Evolutionary conservation across 2,797 vertebrate species (phyloP).

Genomic region (Hafferia zeledoni): DNA sequence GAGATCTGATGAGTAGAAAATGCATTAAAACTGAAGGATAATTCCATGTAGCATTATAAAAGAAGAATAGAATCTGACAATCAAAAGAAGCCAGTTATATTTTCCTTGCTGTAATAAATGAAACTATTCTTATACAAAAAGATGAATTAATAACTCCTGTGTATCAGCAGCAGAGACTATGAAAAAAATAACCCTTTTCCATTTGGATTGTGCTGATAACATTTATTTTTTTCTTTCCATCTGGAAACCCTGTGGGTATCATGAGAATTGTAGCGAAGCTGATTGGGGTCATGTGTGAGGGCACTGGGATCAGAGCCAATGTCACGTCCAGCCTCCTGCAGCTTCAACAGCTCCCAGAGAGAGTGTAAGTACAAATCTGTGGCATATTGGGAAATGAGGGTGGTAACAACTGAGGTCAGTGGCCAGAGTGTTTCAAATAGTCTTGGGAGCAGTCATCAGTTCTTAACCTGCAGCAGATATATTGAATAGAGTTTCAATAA

Average conservation of each 20-base stretch:
- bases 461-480: slow-evolving; percentile 25
- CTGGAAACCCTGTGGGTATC: slow-evolving; percentile 64
- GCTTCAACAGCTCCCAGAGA: slow-evolving; percentile 63
- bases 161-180: not conserved
- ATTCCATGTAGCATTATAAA: not conserved
- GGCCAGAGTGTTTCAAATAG: slow-evolving; percentile 53
- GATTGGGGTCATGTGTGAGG: slow-evolving; percentile 74
- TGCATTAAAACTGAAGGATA: not conserved
- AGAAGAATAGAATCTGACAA: not conserved
- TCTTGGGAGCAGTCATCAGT: slow-evolving; percentile 32
- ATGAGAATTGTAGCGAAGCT: slow-evolving; percentile 66
- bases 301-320: slow-evolving; percentile 73
- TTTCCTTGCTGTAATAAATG: not conserved
- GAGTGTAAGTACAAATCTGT: slow-evolving; percentile 68
- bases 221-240: slow-evolving; percentile 55
- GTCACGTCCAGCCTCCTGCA: slow-evolving; percentile 60
- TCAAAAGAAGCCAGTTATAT: not conserved
- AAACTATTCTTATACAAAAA: not conserved
- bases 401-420: slow-evolving; percentile 60
- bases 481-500: not conserved
- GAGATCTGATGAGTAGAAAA: not conserved
- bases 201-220: slow-evolving; percentile 46
- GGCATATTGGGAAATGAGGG: slow-evolving; percentile 35
- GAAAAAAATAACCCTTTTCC: not conserved
- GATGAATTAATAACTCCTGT: slow-evolving; percentile 9